Conservation (phyloP, 1,140 invertebrate species). For the Orchestia grillus region DNA sequence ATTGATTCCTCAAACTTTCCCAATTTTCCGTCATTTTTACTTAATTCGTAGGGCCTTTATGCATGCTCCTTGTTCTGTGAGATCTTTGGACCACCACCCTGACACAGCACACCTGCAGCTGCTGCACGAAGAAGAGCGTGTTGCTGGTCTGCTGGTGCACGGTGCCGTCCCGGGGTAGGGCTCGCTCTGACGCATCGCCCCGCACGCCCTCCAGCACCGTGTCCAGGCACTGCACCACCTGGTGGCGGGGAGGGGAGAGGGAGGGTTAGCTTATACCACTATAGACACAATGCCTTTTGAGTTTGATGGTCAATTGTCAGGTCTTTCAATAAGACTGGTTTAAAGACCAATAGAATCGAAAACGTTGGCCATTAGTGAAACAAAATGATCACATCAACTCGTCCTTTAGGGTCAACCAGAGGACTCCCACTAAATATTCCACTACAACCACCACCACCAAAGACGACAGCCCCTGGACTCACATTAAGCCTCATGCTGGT, state of each 20-base stretch:
- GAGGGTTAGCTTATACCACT: not conserved
- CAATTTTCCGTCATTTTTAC: too few relatives aligned
- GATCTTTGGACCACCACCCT: not conserved
- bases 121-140: constrained; percentile 89
- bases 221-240: constrained; percentile 76
- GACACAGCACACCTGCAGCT: constrained; percentile 76
- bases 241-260: too few relatives aligned
- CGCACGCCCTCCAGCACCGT: constrained; percentile 93
- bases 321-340: not conserved
- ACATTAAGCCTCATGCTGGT: constrained; percentile 83
- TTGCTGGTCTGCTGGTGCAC: constrained; percentile 96
- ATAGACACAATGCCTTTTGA: not conserved
- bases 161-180: constrained; percentile 93
- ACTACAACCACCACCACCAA: not conserved
- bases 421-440: not conserved
- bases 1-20: too few relatives aligned
- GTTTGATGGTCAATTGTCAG: not conserved
- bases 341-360: not conserved
- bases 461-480: constrained; percentile 68
- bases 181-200: constrained; percentile 81
- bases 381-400: not conserved
- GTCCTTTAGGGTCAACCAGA: not conserved
- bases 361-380: not conserved
- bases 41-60: too few relatives aligned
- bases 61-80: too few relatives aligned